These are phyloP conservation scores for Spinibarbus caldwelli DNA, from an alignment of 2,797 vertebrate genomes.

Conservation along the genomic window DNA sequence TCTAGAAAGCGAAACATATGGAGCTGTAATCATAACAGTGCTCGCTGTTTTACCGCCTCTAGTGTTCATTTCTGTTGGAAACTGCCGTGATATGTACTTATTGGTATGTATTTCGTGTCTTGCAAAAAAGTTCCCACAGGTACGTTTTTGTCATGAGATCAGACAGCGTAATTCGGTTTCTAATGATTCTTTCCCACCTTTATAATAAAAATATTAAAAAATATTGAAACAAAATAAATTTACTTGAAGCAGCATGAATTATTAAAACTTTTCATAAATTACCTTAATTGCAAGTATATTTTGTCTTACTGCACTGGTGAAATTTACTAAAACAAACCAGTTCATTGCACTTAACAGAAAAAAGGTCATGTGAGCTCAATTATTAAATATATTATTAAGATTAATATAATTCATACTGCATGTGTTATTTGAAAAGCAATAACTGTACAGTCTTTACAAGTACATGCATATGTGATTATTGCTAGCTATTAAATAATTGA, in stretches of 20 bases:
- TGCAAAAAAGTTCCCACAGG: too few relatives aligned
- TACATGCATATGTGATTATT: neutral
- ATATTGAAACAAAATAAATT: neutral
- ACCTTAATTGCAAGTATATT: neutral
- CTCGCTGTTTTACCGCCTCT: too few relatives aligned
- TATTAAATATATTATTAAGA: too few relatives aligned
- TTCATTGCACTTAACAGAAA: neutral
- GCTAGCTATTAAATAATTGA: too few relatives aligned
- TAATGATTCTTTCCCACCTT: neutral
- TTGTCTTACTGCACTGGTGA: neutral
- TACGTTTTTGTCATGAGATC: too few relatives aligned
- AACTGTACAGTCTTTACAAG: too few relatives aligned
- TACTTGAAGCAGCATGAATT: neutral
- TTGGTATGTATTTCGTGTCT: too few relatives aligned
- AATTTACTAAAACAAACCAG: neutral
- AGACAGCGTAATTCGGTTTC: too few relatives aligned
- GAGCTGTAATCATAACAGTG: too few relatives aligned
- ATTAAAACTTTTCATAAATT: neutral
- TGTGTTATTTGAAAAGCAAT: neutral
- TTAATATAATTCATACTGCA: neutral
- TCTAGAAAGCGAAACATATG: too few relatives aligned
- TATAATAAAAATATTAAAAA: neutral
- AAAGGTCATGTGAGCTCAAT: neutral
- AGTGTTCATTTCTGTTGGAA: too few relatives aligned
- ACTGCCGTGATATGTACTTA: too few relatives aligned